Base-by-base conservation (phyloP, 2,797 vertebrate genomes). In the Scleropages formosus region DNA sequence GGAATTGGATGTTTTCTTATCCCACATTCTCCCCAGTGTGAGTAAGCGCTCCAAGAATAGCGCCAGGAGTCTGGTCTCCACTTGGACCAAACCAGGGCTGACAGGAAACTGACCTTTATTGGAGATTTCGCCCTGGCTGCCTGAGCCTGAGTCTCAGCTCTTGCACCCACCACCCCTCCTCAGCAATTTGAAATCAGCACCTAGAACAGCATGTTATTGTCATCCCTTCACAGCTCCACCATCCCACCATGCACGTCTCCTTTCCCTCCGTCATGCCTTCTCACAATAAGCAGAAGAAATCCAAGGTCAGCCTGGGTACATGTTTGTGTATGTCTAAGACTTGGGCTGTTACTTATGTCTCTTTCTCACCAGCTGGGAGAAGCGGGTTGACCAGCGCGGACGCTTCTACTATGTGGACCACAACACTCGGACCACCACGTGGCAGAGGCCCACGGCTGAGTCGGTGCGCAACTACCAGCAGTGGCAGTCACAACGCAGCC, bases 381-480 rank as follows among this genome's bases (percentile, higher is more conserved):
- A 98, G 22, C 95, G 97, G 0, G 96, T 98, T 84, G 97, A 98
- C 76, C 96, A 95, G 78, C 91, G 96, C 0, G 97, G 97, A 59
- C 84, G 97, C 75, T 96, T 93, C 82, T 99, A 99, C 90, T 99
- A 98, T 0, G 96, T 99, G 84, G 97, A 98, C 85, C 97, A 99
- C 91, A 99, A 98, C 89, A 99, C 97, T 0, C 87, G 96, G 51
- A 99, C 96, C 80, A 99, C 97, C 81, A 98, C 97, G 0, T 99
- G 97, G 97, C 97, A 99, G 89, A 92, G 96, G n/a, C 97, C 97
- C 47, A 99, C 97, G 0, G 95, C 94, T 0, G 97, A 99, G 83
- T 96, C 97, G 0, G 97, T 98, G 83, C 87, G 97, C 8, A 98
- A 93, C 92, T 99, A 98, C 0, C 95, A 99, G 87, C 96, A 98